Base-by-base conservation (phyloP, 2,113 vertebrate genomes). In the Cavia porcellus region DNA sequence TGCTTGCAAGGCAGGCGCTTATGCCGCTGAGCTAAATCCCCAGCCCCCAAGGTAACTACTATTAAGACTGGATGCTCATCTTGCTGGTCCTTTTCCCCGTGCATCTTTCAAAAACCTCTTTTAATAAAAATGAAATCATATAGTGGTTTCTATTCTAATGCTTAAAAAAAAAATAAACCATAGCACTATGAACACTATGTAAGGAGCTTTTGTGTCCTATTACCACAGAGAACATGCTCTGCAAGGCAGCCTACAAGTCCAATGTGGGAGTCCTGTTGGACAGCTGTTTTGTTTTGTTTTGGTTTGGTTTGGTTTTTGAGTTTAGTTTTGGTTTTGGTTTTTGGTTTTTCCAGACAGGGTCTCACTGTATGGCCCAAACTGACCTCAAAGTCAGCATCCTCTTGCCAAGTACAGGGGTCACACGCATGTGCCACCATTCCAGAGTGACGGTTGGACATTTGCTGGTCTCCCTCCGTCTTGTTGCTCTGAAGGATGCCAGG, bases 121-220 rank as follows among this genome's bases (percentile, higher is more conserved):
- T 89, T 77, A 84, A 77, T 92, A 45, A 91, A 89, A 79, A 64
- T 92, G 12, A 92, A 91, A 88, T 88, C 45, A 30, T 42, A 55
- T 38, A 61, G 30, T 62, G 50, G 75, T 55, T 85, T 94, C 57
- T 96, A 42, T 92, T 80, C 50, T 74, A 30, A 64, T 64, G 38
- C 89, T 25, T 57, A 20, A 20, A 32, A 19, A 61, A 10, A 17
- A 32, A 22, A 22, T 15, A 38, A 38, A 38, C 3, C 6, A 22
- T 42, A 50, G 57, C 17, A 32, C 22, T 13, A 3, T 50, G 47
- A 50, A 50, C 28, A 7, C 42, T n/a, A 5, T 68, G 28, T 94
- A 70, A 42, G 61, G 83, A 93, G 47, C 24, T 93, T 93, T 75
- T 61, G 62, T 55, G 70, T 75, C 24, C 57, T 30, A 8, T 57